Conservation (phyloP, 1,140 invertebrate genomes). For the Apocrypta bakeri region DNA sequence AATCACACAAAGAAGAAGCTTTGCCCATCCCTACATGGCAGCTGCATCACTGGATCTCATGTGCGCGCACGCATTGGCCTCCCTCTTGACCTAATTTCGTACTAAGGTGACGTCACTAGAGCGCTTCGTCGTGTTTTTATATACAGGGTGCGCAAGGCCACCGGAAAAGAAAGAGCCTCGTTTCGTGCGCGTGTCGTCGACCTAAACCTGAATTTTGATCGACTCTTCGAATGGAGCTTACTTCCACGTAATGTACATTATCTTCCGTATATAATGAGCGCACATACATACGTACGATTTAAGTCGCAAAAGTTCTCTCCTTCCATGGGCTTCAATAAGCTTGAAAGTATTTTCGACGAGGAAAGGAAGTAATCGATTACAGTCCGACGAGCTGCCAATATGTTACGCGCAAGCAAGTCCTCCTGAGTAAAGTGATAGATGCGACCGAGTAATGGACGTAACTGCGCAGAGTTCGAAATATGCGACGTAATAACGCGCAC, state of each 20-base stretch:
- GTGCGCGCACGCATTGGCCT: conserved; percentile 1
- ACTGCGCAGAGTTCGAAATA: background rate
- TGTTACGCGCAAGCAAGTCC: background rate
- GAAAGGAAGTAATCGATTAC: background rate
- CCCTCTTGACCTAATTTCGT: conserved; percentile 42
- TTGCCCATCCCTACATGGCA: too few species aligned
- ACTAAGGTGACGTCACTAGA: conserved; percentile 47
- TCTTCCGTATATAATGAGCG: too few species aligned
- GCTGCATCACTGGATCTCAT: background rate
- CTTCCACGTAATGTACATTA: too few species aligned
- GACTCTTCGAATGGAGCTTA: background rate
- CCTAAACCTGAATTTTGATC: background rate
- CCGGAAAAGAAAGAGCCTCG: background rate
- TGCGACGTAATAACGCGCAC: too few species aligned
- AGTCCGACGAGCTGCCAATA: background rate
- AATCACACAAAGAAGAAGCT: background rate
- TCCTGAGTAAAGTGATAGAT: background rate
- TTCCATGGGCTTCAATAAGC: background rate
- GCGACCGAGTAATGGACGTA: background rate
- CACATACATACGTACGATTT: too few species aligned
- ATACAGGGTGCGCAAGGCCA: background rate
- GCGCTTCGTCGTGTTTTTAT: conserved; percentile 46
- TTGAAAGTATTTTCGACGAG: background rate
- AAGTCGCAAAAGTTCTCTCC: too few species aligned
- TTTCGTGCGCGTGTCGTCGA: background rate